Evolutionary conservation across 2,888 invertebrate genomes (phyloP).

Genomic region (Leptopilina syphax): DNA sequence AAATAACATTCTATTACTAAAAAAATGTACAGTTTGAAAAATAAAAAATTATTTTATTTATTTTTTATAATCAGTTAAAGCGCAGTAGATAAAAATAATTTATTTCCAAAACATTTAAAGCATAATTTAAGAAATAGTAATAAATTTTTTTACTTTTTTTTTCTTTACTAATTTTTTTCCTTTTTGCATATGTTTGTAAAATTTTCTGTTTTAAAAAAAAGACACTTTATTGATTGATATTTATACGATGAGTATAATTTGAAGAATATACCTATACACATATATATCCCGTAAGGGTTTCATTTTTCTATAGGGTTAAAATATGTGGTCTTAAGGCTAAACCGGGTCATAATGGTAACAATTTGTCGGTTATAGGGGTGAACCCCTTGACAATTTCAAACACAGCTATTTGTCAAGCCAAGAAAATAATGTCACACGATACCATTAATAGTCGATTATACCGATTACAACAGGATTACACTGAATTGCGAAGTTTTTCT

Average conservation of each 20-base stretch:
- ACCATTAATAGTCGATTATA: conserved; percentile 34
- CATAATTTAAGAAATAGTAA: too few relatives aligned
- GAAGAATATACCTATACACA: neutral
- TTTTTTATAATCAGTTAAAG: too few relatives aligned
- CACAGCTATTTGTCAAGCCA: conserved; percentile 15
- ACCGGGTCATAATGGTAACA: conserved; percentile 21
- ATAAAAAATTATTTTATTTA: too few relatives aligned
- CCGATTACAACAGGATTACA: conserved; percentile 26
- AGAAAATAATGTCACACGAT: conserved; percentile 38
- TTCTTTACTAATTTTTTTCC: too few relatives aligned
- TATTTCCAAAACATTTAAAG: too few relatives aligned
- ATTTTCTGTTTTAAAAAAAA: too few relatives aligned
- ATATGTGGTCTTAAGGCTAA: neutral
- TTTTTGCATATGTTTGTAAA: too few relatives aligned
- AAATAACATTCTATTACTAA: neutral
- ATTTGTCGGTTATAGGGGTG: conserved; percentile 28
- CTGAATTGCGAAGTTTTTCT: conserved; percentile 9
- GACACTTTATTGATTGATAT: too few relatives aligned
- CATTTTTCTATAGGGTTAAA: neutral
- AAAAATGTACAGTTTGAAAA: neutral
- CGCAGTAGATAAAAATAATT: too few relatives aligned
- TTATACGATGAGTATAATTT: too few relatives aligned
- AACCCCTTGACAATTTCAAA: conserved; percentile 16
- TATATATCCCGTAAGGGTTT: too few relatives aligned
- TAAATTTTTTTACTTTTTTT: too few relatives aligned